Evolutionary conservation across 92 coral and sea anemone genomes (phyloP), one percentile per base, ranked within the genome.

Genomic region (Epizoanthus ramosus): DNA sequence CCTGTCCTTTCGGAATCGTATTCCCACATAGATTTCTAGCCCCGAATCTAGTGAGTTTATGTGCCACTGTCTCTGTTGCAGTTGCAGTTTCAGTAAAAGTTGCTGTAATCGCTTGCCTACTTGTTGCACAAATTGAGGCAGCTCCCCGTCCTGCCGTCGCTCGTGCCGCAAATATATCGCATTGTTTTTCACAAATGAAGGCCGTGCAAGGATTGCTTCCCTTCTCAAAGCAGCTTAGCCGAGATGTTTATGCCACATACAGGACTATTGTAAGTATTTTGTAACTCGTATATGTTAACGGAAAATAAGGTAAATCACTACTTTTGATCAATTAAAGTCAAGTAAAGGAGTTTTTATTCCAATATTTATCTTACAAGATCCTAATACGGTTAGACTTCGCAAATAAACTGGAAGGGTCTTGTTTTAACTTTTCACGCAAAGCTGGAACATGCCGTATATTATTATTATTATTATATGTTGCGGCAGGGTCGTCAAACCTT

Each of bases 141-240:
- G 9, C 47, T 71, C 76, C 76, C 22, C 76, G 76, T 28, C 60
- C 35, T 4, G 12, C 76, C 5, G 22, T 25, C 33, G 5, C 57
- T 57, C 59, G 58, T 17, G 19, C 17, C 57, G 19, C 76, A 71
- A 71, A 43, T 4, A n/a, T 50, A 12, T 21, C 13, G 35, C 76
- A 25, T 6, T 71, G 76, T 39, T 43, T 71, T 71, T 56, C 59
- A 9, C 60, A 71, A 45, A 71, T 10, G 21, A 45, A 43, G 15
- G 76, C 76, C 4, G 3, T 71, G 24, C 24, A 71, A 25, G 76
- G 76, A 14, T 50, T 71, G 60, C 35, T 71, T 52, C 76, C 76
- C 13, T 71, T 71, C 24, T 45, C 76, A 22, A 47, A 57, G 22
- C 57, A 31, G 39, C 58, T 71, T 8, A 71, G 76, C 76, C 21